These are phyloP conservation scores for Drosophila nannoptera DNA, from an alignment of 1,140 invertebrate species.

Conservation along the genomic window DNA sequence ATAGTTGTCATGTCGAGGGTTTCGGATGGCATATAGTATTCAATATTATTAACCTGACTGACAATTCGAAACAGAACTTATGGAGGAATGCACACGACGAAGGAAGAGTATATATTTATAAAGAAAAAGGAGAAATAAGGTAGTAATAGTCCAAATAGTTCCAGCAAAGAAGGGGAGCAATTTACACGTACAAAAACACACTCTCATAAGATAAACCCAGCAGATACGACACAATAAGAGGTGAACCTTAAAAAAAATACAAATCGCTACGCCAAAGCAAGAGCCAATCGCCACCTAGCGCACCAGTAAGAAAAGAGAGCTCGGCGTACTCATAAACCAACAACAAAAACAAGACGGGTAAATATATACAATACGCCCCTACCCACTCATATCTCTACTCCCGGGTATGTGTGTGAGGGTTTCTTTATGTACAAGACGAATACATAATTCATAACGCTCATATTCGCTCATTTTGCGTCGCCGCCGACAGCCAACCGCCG, in stretches of 20 bases:
- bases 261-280: slow-evolving; percentile 15
- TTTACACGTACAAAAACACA: no score
- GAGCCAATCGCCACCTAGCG: slow-evolving; percentile 66
- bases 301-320: slow-evolving; percentile 69
- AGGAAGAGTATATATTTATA: no score
- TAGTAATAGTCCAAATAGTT: no score
- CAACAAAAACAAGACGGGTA: slow-evolving; percentile 17
- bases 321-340: slow-evolving; percentile 54
- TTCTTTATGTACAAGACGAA: slow-evolving; percentile 67
- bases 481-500: slow-evolving; percentile 41
- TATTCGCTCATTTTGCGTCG: slow-evolving; percentile 70
- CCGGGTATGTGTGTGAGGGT: slow-evolving; percentile 28
- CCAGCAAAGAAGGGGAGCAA: no score
- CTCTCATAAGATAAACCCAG: no score
- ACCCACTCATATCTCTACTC: slow-evolving; percentile 16
- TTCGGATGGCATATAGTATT: no score
- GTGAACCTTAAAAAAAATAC: slow-evolving; percentile 21
- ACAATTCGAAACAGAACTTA: no score
- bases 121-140: no score
- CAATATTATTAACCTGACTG: no score
- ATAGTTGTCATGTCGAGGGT: no score
- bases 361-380: slow-evolving; percentile 33
- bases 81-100: no score
- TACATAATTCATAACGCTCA: slow-evolving; percentile 79
- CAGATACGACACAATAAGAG: slow-evolving; percentile 11